A percentile compares a stretch with the other conserved stretches of the same genome.
These are phyloP conservation scores for Muntiacus muntjak DNA, from an alignment of 2,113 vertebrate genomes.

Conservation along the genomic window DNA sequence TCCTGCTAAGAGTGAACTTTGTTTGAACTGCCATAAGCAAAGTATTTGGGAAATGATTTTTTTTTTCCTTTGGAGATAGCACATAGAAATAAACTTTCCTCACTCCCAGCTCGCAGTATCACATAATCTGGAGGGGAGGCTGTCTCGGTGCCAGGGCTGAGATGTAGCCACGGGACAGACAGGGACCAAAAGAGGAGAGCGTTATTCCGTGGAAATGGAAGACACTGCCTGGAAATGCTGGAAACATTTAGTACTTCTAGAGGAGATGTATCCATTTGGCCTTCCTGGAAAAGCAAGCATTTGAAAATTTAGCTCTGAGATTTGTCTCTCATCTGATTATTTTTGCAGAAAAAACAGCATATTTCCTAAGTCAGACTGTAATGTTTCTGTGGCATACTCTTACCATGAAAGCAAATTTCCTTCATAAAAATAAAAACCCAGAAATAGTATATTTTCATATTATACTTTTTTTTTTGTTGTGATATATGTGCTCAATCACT, in stretches of 20 bases:
- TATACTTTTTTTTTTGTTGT: background rate
- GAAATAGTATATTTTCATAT: background rate
- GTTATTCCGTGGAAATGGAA: background rate
- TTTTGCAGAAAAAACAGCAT: background rate
- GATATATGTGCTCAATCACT: background rate
- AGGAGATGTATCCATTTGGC: background rate
- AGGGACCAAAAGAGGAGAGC: background rate
- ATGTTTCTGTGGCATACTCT: background rate
- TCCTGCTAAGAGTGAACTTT: constrained; percentile 51
- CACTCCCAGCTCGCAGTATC: background rate
- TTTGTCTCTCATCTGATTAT: background rate
- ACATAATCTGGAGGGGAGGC: background rate
- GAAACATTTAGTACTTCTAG: background rate
- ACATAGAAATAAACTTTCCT: background rate
- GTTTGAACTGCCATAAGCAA: constrained; percentile 38
- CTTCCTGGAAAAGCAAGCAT: background rate
- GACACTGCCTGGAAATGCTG: background rate
- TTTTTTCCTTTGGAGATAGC: background rate
- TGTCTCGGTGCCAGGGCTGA: background rate
- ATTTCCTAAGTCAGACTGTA: background rate
- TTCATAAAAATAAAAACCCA: background rate
- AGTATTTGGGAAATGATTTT: background rate
- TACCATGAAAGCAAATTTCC: constrained; percentile 1
- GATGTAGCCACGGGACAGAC: background rate
- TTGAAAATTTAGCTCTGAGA: background rate